Evolutionary conservation across 2,888 invertebrate genomes (phyloP).

Genomic region (Platycheirus rosarum): DNA sequence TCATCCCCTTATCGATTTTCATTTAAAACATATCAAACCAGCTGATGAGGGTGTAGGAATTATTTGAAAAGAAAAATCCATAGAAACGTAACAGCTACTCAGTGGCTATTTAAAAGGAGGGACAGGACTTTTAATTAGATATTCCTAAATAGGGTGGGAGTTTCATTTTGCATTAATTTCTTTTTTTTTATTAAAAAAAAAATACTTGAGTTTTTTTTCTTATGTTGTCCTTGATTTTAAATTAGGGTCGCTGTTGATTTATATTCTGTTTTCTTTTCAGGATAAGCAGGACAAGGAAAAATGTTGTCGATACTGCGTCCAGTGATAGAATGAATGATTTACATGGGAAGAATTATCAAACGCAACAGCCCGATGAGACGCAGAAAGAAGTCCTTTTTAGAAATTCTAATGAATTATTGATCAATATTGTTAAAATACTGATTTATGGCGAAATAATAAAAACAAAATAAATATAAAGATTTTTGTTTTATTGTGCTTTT

Average conservation of each 20-base stretch:
- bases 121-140: constrained; percentile 73
- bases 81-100: constrained; percentile 59
- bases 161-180: constrained; percentile 50
- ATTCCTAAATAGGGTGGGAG: constrained; percentile 65
- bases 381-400: constrained; percentile 24
- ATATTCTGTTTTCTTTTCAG: constrained; percentile 58
- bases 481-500: neutral
- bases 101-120: constrained; percentile 60
- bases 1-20: constrained; percentile 67
- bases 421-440: constrained; percentile 57
- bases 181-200: constrained; percentile 36
- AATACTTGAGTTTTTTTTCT: constrained; percentile 26
- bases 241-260: constrained; percentile 71
- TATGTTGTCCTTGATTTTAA: constrained; percentile 66
- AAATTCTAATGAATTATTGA: constrained; percentile 62
- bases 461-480: neutral
- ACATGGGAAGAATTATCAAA: constrained; percentile 35
- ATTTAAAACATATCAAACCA: constrained; percentile 52
- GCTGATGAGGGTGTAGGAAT: constrained; percentile 34
- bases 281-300: constrained; percentile 56
- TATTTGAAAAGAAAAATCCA: constrained; percentile 39
- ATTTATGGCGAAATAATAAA: constrained; percentile 22
- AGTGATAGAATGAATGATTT: constrained; percentile 53
- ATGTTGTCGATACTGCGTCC: constrained; percentile 45
- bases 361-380: neutral